A percentile compares a stretch with the other conserved stretches of the same genome.
phyloP scores from a whole-genome alignment of 2,113 vertebrate genomes.

The Pterocles gutturalis region DNA sequence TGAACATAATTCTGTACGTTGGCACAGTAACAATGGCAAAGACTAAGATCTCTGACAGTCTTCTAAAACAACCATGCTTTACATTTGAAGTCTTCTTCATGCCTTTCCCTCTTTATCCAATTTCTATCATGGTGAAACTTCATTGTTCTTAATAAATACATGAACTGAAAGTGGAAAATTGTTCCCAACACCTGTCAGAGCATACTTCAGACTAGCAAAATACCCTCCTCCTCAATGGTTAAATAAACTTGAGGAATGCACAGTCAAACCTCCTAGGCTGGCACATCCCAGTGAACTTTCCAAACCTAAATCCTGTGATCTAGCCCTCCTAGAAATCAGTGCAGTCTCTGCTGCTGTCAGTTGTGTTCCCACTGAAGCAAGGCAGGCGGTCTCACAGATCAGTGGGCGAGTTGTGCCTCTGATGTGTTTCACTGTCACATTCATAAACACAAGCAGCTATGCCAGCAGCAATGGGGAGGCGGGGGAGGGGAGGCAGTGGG shows the following conservation, averaged over 20 bases:
- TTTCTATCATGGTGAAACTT: background rate
- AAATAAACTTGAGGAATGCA: background rate
- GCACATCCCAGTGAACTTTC: background rate
- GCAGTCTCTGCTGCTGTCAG: constrained; percentile 22
- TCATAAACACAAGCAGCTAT: constrained; percentile 65
- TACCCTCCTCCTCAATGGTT: background rate
- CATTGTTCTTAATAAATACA: background rate
- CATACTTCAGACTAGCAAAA: background rate
- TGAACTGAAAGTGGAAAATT: background rate
- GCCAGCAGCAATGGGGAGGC: constrained; percentile 24
- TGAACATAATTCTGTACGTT: background rate
- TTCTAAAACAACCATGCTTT: background rate
- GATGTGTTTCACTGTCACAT: constrained; percentile 69
- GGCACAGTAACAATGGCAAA: background rate
- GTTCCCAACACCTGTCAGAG: background rate
- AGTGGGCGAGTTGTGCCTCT: constrained; percentile 56
- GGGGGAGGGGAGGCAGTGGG: no score
- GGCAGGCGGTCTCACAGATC: constrained; percentile 68
- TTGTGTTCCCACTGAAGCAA: constrained; percentile 57
- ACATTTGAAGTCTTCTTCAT: background rate
- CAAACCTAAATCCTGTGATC: background rate
- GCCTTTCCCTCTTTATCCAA: background rate
- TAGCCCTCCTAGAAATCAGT: constrained; percentile 34
- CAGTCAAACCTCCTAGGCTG: background rate
- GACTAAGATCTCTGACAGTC: background rate